Evolutionary conservation across 2,113 vertebrate species (phyloP).

Genomic region (Megaleporinus macrocephalus): DNA sequence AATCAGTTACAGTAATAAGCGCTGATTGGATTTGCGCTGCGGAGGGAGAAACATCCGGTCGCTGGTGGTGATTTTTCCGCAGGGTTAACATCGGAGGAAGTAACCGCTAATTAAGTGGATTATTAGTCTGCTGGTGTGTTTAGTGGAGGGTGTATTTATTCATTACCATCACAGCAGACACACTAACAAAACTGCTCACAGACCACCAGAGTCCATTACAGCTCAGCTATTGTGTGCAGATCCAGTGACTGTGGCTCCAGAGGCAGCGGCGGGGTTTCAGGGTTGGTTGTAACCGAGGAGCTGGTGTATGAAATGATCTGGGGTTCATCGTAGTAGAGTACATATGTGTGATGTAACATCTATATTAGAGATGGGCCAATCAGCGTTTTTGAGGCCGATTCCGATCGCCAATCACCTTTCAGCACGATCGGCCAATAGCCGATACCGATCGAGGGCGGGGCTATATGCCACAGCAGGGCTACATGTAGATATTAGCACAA

Average conservation of each 20-base stretch:
- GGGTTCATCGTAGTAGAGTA: too few species aligned
- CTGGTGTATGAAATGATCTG: too few species aligned
- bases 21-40: not conserved
- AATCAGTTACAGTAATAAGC: not conserved
- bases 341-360: too few species aligned
- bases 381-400: too few species aligned
- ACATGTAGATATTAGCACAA: too few species aligned
- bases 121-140: conserved; percentile 61
- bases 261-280: too few species aligned
- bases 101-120: conserved; percentile 73
- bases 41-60: not conserved
- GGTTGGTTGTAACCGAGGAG: too few species aligned
- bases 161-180: conserved; percentile 74
- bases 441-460: too few species aligned
- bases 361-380: too few species aligned
- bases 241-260: not conserved
- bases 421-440: too few species aligned
- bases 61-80: conserved; percentile 59
- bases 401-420: too few species aligned
- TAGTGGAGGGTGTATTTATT: conserved; percentile 69
- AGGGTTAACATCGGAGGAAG: conserved; percentile 63
- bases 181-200: conserved; percentile 68
- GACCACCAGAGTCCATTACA: conserved; percentile 67
- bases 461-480: too few species aligned
- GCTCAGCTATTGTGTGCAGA: not conserved